Evolutionary conservation across 2,888 invertebrate genomes (phyloP).

Genomic region (Cephus nigrinus): DNA sequence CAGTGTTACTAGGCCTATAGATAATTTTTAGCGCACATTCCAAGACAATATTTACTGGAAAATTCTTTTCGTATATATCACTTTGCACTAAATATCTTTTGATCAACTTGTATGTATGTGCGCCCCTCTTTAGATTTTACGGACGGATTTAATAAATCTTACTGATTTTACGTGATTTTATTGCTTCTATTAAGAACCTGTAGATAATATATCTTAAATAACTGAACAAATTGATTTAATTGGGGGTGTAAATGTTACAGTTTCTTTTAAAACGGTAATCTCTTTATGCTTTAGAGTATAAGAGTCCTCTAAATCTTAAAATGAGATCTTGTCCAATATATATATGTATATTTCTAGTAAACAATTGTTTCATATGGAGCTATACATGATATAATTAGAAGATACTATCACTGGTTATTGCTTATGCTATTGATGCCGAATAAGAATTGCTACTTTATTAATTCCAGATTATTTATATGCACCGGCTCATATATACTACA

Average conservation of each 20-base stretch:
- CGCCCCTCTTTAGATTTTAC: not conserved
- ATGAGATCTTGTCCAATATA: not conserved
- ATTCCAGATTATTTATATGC: not conserved
- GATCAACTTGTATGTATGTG: too few species aligned
- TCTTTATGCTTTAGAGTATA: not conserved
- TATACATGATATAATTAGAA: not conserved
- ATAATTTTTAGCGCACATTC: too few species aligned
- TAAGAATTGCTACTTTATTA: not conserved
- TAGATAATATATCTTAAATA: not conserved
- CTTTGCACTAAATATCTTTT: too few species aligned
- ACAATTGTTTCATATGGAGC: not conserved
- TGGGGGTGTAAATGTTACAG: not conserved
- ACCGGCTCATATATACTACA: not conserved
- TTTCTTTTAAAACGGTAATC: not conserved
- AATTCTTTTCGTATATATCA: not conserved
- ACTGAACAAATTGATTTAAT: not conserved
- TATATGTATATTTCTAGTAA: too few species aligned
- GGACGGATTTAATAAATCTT: not conserved
- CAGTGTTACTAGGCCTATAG: too few species aligned
- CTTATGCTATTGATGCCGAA: not conserved
- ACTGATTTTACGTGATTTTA: not conserved
- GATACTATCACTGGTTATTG: not conserved
- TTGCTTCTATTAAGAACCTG: not conserved
- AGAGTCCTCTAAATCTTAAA: not conserved
- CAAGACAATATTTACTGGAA: too few species aligned